phyloP scores from a whole-genome alignment of 2,797 vertebrate species.

The Cossypha niveicapilla region DNA sequence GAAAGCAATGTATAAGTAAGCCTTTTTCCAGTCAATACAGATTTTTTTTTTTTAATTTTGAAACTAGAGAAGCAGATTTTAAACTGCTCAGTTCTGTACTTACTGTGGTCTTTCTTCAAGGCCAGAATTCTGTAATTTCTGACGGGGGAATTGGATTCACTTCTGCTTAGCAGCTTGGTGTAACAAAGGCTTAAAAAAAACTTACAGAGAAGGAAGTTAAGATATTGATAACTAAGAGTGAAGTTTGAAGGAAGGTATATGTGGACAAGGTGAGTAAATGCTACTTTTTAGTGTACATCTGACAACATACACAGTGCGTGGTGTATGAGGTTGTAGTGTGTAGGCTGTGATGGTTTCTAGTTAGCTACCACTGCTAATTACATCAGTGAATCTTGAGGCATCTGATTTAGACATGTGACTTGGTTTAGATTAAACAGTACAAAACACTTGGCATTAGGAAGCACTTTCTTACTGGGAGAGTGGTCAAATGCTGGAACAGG shows the following conservation, averaged over 20 bases:
- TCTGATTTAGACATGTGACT: not conserved
- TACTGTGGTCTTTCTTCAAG: not conserved
- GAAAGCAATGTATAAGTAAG: not conserved
- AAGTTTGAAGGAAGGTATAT: not conserved
- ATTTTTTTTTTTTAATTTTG: not conserved
- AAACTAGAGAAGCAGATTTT: not conserved
- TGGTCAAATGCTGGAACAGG: not conserved
- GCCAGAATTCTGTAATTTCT: not conserved
- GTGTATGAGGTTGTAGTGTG: fast-evolving
- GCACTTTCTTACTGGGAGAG: not conserved
- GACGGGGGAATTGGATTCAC: not conserved
- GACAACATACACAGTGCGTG: fast-evolving
- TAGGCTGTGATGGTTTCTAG: not conserved
- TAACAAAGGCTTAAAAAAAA: not conserved
- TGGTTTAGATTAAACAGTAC: not conserved
- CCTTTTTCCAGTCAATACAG: not conserved
- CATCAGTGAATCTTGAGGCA: not conserved
- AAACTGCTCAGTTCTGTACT: not conserved
- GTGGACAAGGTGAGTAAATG: not conserved
- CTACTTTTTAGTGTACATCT: not conserved
- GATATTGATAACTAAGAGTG: not conserved
- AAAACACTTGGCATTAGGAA: not conserved
- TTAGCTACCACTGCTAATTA: not conserved
- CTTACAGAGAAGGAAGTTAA: not conserved
- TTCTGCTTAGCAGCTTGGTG: not conserved